Percentiles rank a stretch among this genome's conserved stretches.
Conservation (phyloP, 2,888 invertebrate genomes). For the Sinodicranocentrus sp. region DNA sequence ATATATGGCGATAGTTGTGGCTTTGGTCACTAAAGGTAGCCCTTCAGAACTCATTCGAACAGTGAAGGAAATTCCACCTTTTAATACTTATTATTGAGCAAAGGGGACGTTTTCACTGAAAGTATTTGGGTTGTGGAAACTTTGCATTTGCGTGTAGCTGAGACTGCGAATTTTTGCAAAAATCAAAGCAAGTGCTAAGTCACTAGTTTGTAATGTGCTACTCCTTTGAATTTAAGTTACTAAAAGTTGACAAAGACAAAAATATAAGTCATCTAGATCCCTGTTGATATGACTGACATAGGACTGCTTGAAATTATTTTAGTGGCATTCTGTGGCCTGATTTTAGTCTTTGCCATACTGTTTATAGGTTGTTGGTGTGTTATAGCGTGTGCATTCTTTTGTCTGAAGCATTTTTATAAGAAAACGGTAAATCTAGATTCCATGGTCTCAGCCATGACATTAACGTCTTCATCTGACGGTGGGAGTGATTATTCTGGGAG, state of each 20-base stretch:
- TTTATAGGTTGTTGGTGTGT: constrained; percentile 68
- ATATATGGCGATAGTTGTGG: too few relatives aligned
- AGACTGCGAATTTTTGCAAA: neutral
- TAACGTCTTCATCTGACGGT: constrained; percentile 47
- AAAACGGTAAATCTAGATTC: constrained; percentile 55
- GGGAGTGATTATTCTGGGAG: constrained; percentile 54
- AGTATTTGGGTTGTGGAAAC: constrained; percentile 26
- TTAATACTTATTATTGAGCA: constrained; percentile 33
- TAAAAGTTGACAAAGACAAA: too few relatives aligned
- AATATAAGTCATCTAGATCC: neutral
- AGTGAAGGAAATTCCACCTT: constrained; percentile 59
- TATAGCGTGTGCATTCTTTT: constrained; percentile 64
- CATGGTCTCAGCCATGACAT: constrained; percentile 61
- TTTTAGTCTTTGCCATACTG: constrained; percentile 60
- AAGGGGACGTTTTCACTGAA: constrained; percentile 52
- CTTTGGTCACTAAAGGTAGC: neutral
- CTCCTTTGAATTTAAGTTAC: too few relatives aligned
- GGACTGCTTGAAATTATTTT: constrained; percentile 56
- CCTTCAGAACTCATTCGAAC: constrained; percentile 40
- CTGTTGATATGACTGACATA: constrained; percentile 52
- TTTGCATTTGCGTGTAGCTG: constrained; percentile 15
- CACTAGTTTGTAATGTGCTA: constrained; percentile 4
- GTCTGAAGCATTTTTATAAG: constrained; percentile 62
- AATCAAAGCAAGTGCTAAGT: constrained; percentile 1
- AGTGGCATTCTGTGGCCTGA: constrained; percentile 65